Conservation (phyloP, 2,888 invertebrate species). For the Andrena dorsata region DNA sequence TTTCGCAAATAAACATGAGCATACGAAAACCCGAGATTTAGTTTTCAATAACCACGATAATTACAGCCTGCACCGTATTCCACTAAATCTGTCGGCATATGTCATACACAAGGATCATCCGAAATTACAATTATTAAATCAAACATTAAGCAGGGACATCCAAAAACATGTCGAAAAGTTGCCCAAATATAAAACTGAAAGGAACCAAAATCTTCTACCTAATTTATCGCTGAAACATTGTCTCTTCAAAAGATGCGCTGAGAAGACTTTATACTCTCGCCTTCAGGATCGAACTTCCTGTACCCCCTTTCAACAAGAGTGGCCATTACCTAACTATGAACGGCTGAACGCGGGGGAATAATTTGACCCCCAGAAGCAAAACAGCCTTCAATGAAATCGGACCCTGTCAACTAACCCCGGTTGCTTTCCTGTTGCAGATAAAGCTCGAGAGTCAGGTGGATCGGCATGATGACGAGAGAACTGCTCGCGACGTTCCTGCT, state of each 20-base stretch:
- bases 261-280: too few relatives aligned
- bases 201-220: not conserved
- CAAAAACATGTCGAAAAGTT: not conserved
- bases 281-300: too few relatives aligned
- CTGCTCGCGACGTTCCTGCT: constrained; percentile 64
- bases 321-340: not conserved
- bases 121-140: not conserved
- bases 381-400: not conserved
- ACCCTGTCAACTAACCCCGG: not conserved
- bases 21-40: not conserved
- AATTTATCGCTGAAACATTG: too few relatives aligned
- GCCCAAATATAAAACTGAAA: not conserved
- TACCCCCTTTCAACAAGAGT: not conserved
- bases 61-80: not conserved
- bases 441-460: constrained; percentile 43
- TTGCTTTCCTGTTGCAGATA: constrained; percentile 32
- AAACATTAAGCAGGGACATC: not conserved
- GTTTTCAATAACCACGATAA: not conserved
- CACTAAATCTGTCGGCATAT: not conserved
- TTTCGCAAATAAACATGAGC: not conserved
- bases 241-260: too few relatives aligned
- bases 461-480: constrained; percentile 61
- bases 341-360: too few relatives aligned
- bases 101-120: not conserved
- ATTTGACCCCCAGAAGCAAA: not conserved